Evolutionary conservation across 1,140 invertebrate genomes (phyloP), one percentile per base, ranked within the genome.

Genomic region (Lepidostoma basale): DNA sequence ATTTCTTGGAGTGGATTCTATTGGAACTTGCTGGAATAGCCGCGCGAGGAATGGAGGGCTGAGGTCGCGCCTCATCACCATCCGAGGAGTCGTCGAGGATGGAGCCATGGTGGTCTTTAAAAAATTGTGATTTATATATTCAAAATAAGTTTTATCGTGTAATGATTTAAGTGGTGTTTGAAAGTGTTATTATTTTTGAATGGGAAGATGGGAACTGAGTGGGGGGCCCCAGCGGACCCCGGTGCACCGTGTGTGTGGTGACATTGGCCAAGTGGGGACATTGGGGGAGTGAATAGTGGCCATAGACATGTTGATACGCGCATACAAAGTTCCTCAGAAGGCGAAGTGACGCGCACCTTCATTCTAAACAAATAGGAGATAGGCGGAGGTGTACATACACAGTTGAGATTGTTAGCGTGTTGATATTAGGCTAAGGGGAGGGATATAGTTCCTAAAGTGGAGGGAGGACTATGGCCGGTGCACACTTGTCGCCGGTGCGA

Each of bases 371-470:
- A 69, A 67, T 73, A 73, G 67, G 64, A 62, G 63, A 58, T 30
- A 44, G 44, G 62, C 33, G 39, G 67, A 69, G 20, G 62, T 68
- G 63, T 69, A 69, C 52, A 49, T 64, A 56, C 59, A 64, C 59
- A 69, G 59, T 60, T 67, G 47, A 42, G 47, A 54, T 71, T 66
- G 70, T 68, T 68, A 68, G 69, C 56, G 54, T 66, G 70, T 72
- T 66, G 70, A 72, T 72, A 72, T 65, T 72, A 69, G 71, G 14
- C 45, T 69, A 69, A 67, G 64, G 56, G 49, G 58, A 68, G 40
- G 69, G 69, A 71, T 68, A 68, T 66, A 69, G 71, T 73, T 73
- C 71, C 71, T 73, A 69, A 68, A 58, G 62, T 67, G 70, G 65
- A 30, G 64, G 54, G 66, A 68, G 70, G 63, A 72, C 67, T 69